Evolutionary conservation across 2,888 invertebrate genomes (phyloP).

Genomic region (Ferdinandea cuprea): DNA sequence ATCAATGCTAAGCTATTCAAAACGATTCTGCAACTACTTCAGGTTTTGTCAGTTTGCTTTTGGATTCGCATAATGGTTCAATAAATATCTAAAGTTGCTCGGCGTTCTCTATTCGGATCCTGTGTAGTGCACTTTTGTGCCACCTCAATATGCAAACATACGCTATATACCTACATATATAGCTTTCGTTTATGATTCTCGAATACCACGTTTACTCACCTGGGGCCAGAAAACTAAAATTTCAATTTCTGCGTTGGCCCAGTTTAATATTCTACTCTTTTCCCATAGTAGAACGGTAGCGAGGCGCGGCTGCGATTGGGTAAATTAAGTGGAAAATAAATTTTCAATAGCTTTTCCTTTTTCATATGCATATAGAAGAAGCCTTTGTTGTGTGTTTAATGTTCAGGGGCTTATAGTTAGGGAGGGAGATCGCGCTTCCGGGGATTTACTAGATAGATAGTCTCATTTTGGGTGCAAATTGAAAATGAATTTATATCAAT

Average conservation of each 20-base stretch:
- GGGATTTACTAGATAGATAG: neutral
- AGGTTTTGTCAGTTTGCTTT: constrained; percentile 64
- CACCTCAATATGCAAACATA: too few species aligned
- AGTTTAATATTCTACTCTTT: constrained; percentile 35
- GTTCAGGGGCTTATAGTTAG: constrained; percentile 1
- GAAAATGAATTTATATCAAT: constrained; percentile 9
- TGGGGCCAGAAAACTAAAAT: constrained; percentile 58
- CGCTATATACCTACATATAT: constrained; percentile 38
- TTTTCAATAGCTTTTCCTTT: constrained; percentile 36
- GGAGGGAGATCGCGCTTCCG: neutral
- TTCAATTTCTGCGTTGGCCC: constrained; percentile 59
- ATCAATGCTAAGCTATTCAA: constrained; percentile 58
- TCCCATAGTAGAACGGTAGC: constrained; percentile 10
- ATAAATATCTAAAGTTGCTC: constrained; percentile 74
- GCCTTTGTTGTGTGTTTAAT: constrained; percentile 3
- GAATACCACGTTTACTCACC: constrained; percentile 53
- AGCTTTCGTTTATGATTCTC: constrained; percentile 29
- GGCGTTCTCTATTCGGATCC: constrained; percentile 2
- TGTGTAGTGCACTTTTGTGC: constrained; percentile 35
- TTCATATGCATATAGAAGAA: neutral
- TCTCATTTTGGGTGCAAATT: constrained; percentile 10
- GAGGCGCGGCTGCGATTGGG: constrained; percentile 34
- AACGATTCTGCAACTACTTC: constrained; percentile 53
- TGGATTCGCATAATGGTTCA: constrained; percentile 74
- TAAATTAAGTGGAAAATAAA: constrained; percentile 62